Evolutionary conservation across 2,113 vertebrate genomes (phyloP).

Genomic region (Gallinago undulata): DNA sequence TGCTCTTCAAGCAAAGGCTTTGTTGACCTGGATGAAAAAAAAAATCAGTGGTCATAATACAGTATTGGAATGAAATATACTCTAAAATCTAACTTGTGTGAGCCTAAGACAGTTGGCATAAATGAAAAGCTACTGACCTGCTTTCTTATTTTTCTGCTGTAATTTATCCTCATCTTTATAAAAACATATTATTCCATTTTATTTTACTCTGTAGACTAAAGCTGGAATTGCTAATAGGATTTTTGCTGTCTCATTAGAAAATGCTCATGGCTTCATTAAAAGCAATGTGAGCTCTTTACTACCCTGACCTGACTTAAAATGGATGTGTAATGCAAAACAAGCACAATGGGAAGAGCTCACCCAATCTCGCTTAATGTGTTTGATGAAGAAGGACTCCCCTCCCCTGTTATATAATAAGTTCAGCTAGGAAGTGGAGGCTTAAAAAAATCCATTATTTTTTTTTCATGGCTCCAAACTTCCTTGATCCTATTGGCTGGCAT

Average conservation of each 20-base stretch:
- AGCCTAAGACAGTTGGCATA: not conserved
- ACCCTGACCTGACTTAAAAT: not conserved
- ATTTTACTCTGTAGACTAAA: not conserved
- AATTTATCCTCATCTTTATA: not conserved
- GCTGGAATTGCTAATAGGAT: not conserved
- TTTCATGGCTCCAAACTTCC: not conserved
- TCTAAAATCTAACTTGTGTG: not conserved
- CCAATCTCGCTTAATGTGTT: not conserved
- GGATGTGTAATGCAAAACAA: not conserved
- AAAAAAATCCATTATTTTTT: not conserved
- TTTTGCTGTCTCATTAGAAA: not conserved
- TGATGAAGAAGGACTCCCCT: not conserved
- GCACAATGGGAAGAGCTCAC: not conserved
- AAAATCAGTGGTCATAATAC: not conserved
- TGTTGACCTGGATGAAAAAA: not conserved
- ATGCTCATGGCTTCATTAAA: not conserved
- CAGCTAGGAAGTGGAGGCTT: not conserved
- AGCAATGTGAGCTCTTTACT: not conserved
- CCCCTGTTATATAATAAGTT: not conserved
- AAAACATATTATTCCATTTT: not conserved
- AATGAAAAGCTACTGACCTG: not conserved
- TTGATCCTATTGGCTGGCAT: not conserved
- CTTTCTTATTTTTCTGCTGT: not conserved
- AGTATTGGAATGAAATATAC: not conserved
- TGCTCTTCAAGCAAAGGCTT: not conserved